Base-by-base conservation (phyloP, 2,113 vertebrate species). In the Cyanoderma ruficeps region DNA sequence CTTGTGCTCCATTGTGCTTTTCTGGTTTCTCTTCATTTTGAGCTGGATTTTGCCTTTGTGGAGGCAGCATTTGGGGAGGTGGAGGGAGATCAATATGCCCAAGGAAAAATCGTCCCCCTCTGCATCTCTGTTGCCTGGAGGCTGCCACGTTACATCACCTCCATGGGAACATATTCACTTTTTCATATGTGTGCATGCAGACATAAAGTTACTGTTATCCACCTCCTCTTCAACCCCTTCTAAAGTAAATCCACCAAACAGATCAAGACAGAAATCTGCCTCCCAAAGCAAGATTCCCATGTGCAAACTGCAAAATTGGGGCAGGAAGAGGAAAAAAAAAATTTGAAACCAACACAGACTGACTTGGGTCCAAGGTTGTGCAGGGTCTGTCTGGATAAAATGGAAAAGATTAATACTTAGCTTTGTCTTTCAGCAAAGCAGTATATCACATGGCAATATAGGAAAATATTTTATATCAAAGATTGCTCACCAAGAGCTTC, bases 401-500 rank as follows among this genome's bases (percentile, higher is more conserved):
- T 77, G 42, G 55, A 85, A 94, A 88, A 92, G 52, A 59, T 95
- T 92, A 88, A 33, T 80, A 56, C 20, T 41, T 50, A 77, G 24
- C 50, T 92, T 87, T 84, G 63, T 28, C 83, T 96, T 90, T 92
- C 86, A 95, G 28, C 55, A 64, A 25, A 91, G 25, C 79, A 74
- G 24, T 83, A 39, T 80, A 63, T 92, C 75, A 92, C 33, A 59
- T 56, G 64, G 47, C 67, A 93, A 44, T 93, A 56, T 14, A 74
- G 33, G 7, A 67, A 85, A 94, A 83, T 90, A 81, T 89, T 90
- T 90, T 92, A 24, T 95, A 90, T 68, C 69, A 75, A 81, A 94
- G 93, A 68, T 71, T 87, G 83, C 16, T 94, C 76, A 89, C 47
- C 85, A 90, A 95, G 68, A 93, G 60, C 88, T 93, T 96, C 95